A percentile compares a stretch with the other conserved stretches of the same genome.
Conservation (phyloP, 2,113 vertebrate species). For the Strix aluco region DNA sequence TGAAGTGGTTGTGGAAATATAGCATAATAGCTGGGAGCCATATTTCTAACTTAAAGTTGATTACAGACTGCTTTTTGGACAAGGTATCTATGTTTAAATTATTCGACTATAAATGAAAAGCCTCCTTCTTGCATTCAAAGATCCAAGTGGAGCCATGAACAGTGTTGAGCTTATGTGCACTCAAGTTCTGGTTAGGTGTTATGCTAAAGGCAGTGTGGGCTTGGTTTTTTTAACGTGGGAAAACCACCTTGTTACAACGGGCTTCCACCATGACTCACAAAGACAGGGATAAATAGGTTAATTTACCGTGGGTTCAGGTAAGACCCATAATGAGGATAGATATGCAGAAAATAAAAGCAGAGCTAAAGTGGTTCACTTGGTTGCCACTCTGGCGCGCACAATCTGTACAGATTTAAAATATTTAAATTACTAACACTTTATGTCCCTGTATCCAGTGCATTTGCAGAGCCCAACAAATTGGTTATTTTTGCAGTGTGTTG, state of each 20-base stretch:
- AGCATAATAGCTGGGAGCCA: neutral
- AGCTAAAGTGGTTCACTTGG: neutral
- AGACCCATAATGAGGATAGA: neutral
- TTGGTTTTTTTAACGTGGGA: neutral
- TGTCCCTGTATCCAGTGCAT: neutral
- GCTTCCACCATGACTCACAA: neutral
- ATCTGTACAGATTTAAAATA: neutral
- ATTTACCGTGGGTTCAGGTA: neutral
- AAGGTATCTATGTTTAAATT: neutral
- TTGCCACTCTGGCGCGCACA: neutral
- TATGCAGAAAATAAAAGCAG: neutral
- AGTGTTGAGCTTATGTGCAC: neutral
- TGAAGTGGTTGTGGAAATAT: neutral
- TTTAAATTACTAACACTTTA: neutral
- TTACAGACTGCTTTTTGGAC: neutral
- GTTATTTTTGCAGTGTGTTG: neutral
- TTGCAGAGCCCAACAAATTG: neutral
- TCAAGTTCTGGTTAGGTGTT: neutral
- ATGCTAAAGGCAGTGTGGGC: neutral
- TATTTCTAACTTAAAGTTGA: neutral
- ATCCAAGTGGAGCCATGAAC: neutral
- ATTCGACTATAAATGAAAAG: neutral
- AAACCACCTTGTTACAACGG: neutral
- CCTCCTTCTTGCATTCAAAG: neutral
- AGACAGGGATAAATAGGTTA: neutral